Evolutionary conservation across 1,140 invertebrate genomes (phyloP).

Genomic region (Drosophila malerkotliana): DNA sequence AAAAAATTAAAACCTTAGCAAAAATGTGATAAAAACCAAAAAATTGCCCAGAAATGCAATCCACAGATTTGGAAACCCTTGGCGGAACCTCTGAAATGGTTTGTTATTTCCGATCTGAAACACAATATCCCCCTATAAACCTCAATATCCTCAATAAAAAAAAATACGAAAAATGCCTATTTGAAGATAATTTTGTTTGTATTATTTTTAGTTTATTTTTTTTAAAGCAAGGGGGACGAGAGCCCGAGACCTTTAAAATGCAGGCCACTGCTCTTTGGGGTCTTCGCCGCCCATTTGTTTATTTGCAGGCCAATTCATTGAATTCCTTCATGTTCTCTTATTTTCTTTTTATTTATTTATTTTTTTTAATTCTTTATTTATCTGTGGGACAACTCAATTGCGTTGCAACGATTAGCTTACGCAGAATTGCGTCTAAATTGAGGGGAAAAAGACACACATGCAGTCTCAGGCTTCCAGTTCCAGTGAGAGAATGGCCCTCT

Average conservation of each 20-base stretch:
- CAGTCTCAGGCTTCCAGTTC: too few species aligned
- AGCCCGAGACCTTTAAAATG: constrained; percentile 46
- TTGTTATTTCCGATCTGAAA: constrained; percentile 22
- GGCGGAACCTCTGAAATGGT: constrained; percentile 21
- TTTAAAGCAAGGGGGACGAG: background rate
- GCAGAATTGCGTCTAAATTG: too few species aligned
- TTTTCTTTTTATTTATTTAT: too few species aligned
- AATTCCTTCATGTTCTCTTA: constrained; percentile 14
- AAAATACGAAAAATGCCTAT: too few species aligned
- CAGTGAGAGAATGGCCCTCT: too few species aligned
- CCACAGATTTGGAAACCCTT: too few species aligned
- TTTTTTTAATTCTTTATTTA: constrained; percentile 32
- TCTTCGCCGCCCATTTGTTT: constrained; percentile 47
- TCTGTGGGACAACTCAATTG: constrained; percentile 59
- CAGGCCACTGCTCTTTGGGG: constrained; percentile 37
- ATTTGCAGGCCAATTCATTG: constrained; percentile 66
- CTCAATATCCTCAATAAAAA: too few species aligned
- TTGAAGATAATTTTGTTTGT: background rate
- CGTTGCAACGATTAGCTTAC: constrained; percentile 5
- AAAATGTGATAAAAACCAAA: too few species aligned
- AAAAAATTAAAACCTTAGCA: too few species aligned
- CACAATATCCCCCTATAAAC: background rate
- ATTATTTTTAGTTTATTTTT: background rate
- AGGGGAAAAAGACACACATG: too few species aligned
- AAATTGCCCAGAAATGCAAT: too few species aligned